Conservation (phyloP, 92 coral and sea anemone genomes). For the Nematostella vectensis region DNA sequence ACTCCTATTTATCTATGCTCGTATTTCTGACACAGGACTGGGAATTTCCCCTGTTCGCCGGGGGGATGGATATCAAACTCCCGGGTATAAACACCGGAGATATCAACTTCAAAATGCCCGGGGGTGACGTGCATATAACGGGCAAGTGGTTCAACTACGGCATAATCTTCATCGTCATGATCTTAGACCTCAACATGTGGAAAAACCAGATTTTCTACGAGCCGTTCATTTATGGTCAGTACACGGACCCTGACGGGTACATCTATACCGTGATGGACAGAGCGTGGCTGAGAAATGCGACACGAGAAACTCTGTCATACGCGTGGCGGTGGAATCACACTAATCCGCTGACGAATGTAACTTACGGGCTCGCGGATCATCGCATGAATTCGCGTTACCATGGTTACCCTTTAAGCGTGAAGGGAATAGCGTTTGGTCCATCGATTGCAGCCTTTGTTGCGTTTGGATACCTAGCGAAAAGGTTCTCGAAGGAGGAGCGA, state of each 20-base stretch:
- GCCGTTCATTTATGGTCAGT: slow-evolving; percentile 68
- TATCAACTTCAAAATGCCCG: slow-evolving; percentile 51
- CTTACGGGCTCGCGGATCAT: slow-evolving; percentile 60
- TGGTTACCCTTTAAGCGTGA: slow-evolving; percentile 46
- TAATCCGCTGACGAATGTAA: slow-evolving; percentile 47
- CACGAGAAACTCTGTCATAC: slow-evolving; percentile 48
- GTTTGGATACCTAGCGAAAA: slow-evolving; percentile 66
- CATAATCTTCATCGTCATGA: slow-evolving; percentile 81
- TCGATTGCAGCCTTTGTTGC: slow-evolving; percentile 48
- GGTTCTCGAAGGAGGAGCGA: slow-evolving; percentile 53
- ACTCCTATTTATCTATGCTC: not conserved
- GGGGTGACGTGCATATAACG: slow-evolving; percentile 70
- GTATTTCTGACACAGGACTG: slow-evolving; percentile 73
- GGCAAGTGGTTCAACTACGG: slow-evolving; percentile 94
- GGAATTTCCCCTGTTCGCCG: slow-evolving; percentile 79
- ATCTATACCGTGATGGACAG: slow-evolving; percentile 53
- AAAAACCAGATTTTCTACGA: slow-evolving; percentile 80
- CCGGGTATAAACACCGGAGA: slow-evolving; percentile 74
- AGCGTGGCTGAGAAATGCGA: slow-evolving; percentile 62
- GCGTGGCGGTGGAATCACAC: slow-evolving; percentile 71
- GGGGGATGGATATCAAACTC: slow-evolving; percentile 65
- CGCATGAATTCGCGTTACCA: slow-evolving; percentile 61
- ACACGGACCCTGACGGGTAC: slow-evolving; percentile 50
- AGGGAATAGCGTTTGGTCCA: slow-evolving; percentile 79
- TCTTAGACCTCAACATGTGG: slow-evolving; percentile 88